Evolutionary conservation across 2,888 invertebrate genomes (phyloP), one percentile per base, ranked within the genome.

Genomic region (Himalopsyche anomala): DNA sequence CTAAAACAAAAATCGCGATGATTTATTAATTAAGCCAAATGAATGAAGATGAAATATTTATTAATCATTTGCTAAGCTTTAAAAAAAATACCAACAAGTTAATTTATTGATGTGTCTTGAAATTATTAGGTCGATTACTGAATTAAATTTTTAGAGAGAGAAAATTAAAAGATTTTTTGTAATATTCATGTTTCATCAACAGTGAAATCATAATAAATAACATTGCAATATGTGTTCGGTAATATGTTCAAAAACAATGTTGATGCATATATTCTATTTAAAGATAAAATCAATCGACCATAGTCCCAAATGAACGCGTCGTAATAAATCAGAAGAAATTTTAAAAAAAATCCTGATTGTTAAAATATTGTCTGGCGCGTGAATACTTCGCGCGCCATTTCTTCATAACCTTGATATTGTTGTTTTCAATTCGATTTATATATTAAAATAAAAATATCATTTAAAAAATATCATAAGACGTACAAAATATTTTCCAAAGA

Each of bases 211-310:
- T 11, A 62, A 62, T 28, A 62, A 62, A 62, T 28, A 62, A 11
- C 9, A 62, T 11, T 19, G 5, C 15, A 11, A 62, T 28, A 28
- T 19, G 28, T 19, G 28, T 56, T 17, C 56, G n/a, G 56, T 56
- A 56, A 56, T 56, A 56, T 56, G 19, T 19, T 2, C 9, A 28
- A 62, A 62, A 28, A 62, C 19, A 1, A 15, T n/a, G 62, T 62
- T 62, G 4, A 28, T 11, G 19, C 62, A 62, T 62, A 62, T 19
- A 62, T 62, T n/a, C 62, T 62, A 62, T 62, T 74, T 74, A 3
- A 62, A 62, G 74, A 74, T 36, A 28, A 74, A 74, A 74, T 19
- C 62, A 36, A 74, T 74, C 74, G 74, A 74, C 38, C 74, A 74
- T 38, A 36, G 38, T 74, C 74, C 38, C 38, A 74, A 62, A 19